Evolutionary conservation across 2,113 vertebrate genomes (phyloP).

Genomic region (Psittacula cyanocephala): DNA sequence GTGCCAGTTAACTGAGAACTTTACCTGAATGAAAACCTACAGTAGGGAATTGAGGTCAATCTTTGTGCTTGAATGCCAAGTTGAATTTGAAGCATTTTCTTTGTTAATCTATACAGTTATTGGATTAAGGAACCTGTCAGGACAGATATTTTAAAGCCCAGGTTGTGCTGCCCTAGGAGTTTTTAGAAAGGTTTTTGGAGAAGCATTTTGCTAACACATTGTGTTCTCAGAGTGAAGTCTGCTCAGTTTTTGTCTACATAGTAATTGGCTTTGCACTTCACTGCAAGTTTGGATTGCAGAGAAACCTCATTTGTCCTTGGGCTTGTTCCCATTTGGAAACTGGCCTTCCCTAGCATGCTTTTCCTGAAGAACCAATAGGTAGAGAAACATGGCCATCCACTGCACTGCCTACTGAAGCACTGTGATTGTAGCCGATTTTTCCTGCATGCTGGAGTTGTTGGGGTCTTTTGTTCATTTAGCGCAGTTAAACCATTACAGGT

Average conservation of each 20-base stretch:
- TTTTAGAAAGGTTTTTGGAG: neutral
- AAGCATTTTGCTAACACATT: neutral
- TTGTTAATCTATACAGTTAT: neutral
- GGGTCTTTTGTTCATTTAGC: neutral
- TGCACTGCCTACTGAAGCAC: neutral
- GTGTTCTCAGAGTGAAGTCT: neutral
- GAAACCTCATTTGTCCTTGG: neutral
- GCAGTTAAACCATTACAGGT: neutral
- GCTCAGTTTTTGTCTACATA: neutral
- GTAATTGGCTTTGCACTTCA: conserved; percentile 10
- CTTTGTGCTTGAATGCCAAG: neutral
- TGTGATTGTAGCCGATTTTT: neutral
- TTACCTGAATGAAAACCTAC: neutral
- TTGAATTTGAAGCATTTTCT: conserved; percentile 20
- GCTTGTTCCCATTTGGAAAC: neutral
- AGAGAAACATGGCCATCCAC: neutral
- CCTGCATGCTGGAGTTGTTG: neutral
- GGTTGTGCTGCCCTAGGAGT: neutral
- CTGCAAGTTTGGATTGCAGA: neutral
- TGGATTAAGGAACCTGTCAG: conserved; percentile 41
- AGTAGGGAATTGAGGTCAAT: neutral
- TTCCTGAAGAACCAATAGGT: neutral
- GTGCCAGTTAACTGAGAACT: neutral
- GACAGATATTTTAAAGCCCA: neutral
- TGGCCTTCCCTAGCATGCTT: neutral